Evolutionary conservation across 2,113 vertebrate genomes (phyloP).

Genomic region (Ammospiza caudacuta): DNA sequence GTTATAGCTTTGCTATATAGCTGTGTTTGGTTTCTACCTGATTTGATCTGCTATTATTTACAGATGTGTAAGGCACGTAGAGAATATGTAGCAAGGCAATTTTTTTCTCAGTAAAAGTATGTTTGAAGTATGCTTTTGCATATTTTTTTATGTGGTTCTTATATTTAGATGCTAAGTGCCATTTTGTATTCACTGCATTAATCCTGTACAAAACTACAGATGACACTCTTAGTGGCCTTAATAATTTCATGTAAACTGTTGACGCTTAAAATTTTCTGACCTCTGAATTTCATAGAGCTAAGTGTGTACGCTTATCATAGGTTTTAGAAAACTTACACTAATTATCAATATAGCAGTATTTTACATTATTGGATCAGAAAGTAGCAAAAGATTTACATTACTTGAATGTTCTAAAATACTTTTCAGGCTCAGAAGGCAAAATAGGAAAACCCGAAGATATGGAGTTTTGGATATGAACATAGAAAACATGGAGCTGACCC

Average conservation of each 20-base stretch:
- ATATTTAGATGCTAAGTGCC: background rate
- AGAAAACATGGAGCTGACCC: constrained; percentile 82
- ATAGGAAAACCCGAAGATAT: constrained; percentile 78
- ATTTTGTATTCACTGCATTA: background rate
- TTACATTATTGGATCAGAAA: background rate
- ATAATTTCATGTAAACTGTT: background rate
- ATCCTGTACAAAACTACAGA: background rate
- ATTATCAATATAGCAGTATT: background rate
- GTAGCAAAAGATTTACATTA: background rate
- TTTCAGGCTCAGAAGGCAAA: constrained; percentile 78
- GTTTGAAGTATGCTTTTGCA: background rate
- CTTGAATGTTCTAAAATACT: background rate
- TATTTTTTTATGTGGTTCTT: background rate
- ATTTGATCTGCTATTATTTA: background rate
- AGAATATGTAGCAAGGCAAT: background rate
- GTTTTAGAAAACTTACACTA: background rate
- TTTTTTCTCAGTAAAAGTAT: background rate
- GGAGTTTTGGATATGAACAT: constrained; percentile 82
- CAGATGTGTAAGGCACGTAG: background rate
- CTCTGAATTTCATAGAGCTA: background rate
- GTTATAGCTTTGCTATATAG: background rate
- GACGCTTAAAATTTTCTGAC: background rate
- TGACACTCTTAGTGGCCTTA: background rate
- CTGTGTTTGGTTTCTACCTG: background rate
- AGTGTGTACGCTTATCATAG: accelerated